Evolutionary conservation across 2,888 invertebrate species (phyloP).

Genomic region (Hofmannophila pseudospretella): DNA sequence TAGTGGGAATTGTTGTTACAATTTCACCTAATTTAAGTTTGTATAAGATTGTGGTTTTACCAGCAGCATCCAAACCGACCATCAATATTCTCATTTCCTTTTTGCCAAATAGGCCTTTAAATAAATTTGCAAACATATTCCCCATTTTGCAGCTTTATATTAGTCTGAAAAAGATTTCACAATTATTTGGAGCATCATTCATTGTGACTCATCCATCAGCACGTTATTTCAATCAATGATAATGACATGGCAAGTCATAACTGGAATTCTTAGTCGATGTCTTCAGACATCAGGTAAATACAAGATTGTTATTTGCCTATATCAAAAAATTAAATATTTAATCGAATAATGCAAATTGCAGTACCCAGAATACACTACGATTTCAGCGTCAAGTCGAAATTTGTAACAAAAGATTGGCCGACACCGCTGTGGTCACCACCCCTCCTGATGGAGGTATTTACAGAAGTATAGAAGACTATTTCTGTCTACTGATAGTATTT

Average conservation of each 20-base stretch:
- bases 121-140: constrained; percentile 97
- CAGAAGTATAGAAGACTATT: constrained; percentile 21
- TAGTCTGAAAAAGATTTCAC: constrained; percentile 64
- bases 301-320: background rate
- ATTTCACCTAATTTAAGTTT: constrained; percentile 99
- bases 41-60: constrained; percentile 99
- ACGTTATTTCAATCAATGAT: constrained; percentile 72
- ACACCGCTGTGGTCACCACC: constrained; percentile 79
- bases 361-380: background rate
- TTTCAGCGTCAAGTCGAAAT: constrained; percentile 14
- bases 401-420: constrained; percentile 59
- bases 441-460: constrained; percentile 40
- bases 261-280: constrained; percentile 24
- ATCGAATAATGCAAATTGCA: background rate
- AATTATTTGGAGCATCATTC: constrained; percentile 38
- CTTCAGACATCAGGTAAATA: background rate
- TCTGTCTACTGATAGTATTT: constrained; percentile 18
- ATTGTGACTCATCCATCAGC: constrained; percentile 68
- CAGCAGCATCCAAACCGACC: constrained; percentile 99
- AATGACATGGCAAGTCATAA: constrained; percentile 73
- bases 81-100: constrained; percentile 99
- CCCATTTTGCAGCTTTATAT: constrained; percentile 89
- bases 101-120: constrained; percentile 99
- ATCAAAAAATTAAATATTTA: background rate
- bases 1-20: constrained; percentile 99